A percentile compares a stretch with the other conserved stretches of the same genome.
phyloP scores from a whole-genome alignment of 2,113 vertebrate genomes.

The Heterochromis multidens region DNA sequence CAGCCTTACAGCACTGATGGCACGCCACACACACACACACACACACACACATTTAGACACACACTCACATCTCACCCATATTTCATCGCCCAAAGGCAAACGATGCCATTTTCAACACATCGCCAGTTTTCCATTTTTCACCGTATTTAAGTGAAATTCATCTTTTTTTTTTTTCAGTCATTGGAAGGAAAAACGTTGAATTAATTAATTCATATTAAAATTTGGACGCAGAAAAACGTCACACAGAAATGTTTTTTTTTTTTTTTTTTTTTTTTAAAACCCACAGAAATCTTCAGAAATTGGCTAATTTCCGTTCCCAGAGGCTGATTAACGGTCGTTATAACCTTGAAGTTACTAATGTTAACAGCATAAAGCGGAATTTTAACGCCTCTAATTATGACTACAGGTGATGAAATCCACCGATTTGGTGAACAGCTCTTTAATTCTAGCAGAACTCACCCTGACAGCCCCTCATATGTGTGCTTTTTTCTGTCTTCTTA shows the following conservation, averaged over 20 bases:
- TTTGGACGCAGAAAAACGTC: background rate
- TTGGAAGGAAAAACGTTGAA: background rate
- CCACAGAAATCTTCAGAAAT: background rate
- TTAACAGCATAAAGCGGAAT: background rate
- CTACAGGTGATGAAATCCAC: background rate
- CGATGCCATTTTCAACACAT: background rate
- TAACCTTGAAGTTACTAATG: background rate
- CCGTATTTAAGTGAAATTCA: background rate
- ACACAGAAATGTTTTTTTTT: background rate
- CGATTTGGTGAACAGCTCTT: background rate
- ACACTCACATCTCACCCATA: background rate
- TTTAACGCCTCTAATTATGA: background rate
- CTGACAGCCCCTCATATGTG: background rate
- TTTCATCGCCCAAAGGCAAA: background rate
- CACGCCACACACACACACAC: background rate
- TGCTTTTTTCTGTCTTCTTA: background rate
- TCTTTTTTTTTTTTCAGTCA: background rate
- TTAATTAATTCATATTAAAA: background rate
- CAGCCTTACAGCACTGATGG: constrained; percentile 19
- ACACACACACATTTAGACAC: background rate
- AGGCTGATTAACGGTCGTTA: background rate
- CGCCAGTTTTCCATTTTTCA: background rate
- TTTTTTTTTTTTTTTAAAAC: no score
- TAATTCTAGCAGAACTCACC: rapidly evolving
- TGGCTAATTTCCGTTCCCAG: background rate